Base-by-base conservation (phyloP, 2,113 vertebrate species). In the Genyomyrus donnyi region DNA sequence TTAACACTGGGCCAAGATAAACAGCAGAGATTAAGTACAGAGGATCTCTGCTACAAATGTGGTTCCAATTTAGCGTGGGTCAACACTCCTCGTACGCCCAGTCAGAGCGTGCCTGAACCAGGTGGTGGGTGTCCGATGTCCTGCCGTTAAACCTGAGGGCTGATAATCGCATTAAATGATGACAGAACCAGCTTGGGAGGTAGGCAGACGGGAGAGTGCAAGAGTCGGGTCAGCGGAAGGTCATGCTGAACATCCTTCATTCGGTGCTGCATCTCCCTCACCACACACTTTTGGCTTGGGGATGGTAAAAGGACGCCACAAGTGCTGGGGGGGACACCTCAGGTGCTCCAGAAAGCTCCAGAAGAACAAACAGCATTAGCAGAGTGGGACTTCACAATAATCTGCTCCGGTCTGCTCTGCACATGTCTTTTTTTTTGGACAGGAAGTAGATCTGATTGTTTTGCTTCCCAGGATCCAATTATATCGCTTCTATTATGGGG, bases 1-100 rank as follows among this genome's bases (percentile, higher is more conserved):
- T 87, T 77, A 66, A 13, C 53, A 15, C 6, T 1, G 35, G 35
- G 90, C 89, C 89, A 88, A 91, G 21, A 90, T 56, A 88, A 90
- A 90, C 27, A 85, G n/a, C 52, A 56, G 15, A 21, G 50, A 53
- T 83, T 62, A 49, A 88, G 56, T 56, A n/a, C 6, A 27, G n/a
- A 90, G n/a, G 10, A 88, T 90, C 31, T 21, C 70, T 13, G 24
- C 9, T 45, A 17, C 74, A 19, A 84, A 84, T 53, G 50, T 90
- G 89, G 21, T 88, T 88, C 19, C 56, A 46, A 91, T 88, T 88
- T 88, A 17, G 39, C 1, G 7, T 50, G 74, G 86, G 87, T 83
- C 56, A 48, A 53, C 53, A 74, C 74, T 35, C 27, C 49, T 17
- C 15, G 6, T 27, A 45, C 62, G 15, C 9, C 27, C 89, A 17